Evolutionary conservation across 2,888 invertebrate species (phyloP), one percentile per base, ranked within the genome.

Genomic region (Listrodromus nycthemerus): DNA sequence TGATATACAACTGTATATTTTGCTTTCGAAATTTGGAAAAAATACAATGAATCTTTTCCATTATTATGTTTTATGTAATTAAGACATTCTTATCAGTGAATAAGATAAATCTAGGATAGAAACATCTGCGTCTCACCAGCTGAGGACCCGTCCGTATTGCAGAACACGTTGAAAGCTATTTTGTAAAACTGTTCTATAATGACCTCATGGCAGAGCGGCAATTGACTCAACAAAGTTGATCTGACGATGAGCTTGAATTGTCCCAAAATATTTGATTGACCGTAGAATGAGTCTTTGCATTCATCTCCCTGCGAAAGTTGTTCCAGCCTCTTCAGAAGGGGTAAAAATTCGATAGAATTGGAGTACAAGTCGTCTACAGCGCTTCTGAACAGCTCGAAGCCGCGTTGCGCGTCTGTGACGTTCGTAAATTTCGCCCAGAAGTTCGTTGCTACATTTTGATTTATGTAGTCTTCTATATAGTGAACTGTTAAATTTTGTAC

Each of bases 181-280:
- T 96, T 96, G 90, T 97, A 98, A 92, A 97, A 97, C 74, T 96
- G 95, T 87, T 95, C 95, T 1, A 97, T 96, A 41, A 97, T 95
- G 8, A 95, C 93, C 90, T 96, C 95, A 88, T 96, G 96, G 88
- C 96, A 94, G 8, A 96, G 92, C 27, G 97, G 96, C 24, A 97
- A 92, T 89, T 97, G 96, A 7, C 97, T 96, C 16, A 97, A 92
- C 66, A 97, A 90, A 10, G 96, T 95, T 16, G 96, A 95, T 90
- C 95, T 94, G 10, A 97, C 93, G 30, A 96, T 94, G 85, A 96
- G 94, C 90, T 96, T 96, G 84, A 97, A 95, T 30, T 95, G 95
- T 63, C 94, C 92, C 61, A 95, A 90, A 16, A 95, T 92, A 91
- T 95, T 94, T 78, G 92, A 93, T 88, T 95, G 95, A 41, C 95